Conservation (phyloP, 2,113 vertebrate genomes). For the Ptychochromis oligacanthus region DNA sequence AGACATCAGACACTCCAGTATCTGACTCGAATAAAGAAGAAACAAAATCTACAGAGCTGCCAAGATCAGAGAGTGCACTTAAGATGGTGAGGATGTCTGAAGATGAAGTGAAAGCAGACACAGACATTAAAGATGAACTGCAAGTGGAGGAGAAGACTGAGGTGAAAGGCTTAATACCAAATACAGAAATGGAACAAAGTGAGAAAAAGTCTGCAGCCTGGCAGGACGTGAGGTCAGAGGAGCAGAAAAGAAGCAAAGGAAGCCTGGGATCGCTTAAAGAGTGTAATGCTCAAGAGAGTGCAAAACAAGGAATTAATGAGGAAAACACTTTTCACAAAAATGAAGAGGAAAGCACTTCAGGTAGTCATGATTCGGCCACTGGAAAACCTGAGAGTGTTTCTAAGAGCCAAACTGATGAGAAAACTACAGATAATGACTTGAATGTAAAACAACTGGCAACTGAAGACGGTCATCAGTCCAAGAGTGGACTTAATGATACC, state of each 20-base stretch:
- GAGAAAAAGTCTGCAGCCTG: conserved; percentile 2
- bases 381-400: conserved; percentile 7
- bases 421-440: background rate
- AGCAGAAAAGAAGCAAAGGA: conserved; percentile 22
- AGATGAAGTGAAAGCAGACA: background rate
- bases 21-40: background rate
- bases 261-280: background rate
- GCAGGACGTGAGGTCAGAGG: background rate
- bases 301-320: conserved; percentile 4
- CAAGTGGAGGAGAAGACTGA: conserved; percentile 21
- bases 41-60: background rate
- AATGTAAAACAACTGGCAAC: background rate
- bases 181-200: conserved; percentile 12
- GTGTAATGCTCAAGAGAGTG: background rate
- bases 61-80: conserved; percentile 9
- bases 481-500: background rate
- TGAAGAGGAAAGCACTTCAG: conserved; percentile 43
- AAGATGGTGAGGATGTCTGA: background rate
- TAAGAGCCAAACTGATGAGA: conserved; percentile 24
- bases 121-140: background rate
- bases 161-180: background rate
- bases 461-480: background rate
- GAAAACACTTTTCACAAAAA: conserved; percentile 20
- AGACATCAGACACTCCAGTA: background rate
- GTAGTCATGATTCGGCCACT: conserved; percentile 12